Conservation (phyloP, 64 coral and sea anemone genomes). For the Montipora cactus region DNA sequence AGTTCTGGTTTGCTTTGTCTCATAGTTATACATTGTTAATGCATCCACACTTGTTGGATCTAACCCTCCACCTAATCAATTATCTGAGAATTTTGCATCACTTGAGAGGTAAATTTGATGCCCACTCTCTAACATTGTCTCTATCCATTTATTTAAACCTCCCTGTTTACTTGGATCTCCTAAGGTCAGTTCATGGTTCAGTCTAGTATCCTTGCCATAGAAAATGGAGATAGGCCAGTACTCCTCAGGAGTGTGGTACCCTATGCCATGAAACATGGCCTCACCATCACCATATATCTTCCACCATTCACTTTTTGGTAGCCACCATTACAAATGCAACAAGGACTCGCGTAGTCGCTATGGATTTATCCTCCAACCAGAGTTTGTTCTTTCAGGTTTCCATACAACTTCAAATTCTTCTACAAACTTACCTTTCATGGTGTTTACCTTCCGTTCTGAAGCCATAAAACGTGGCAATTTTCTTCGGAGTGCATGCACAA, state of each 20-base stretch:
- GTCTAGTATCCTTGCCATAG: constrained; percentile 35
- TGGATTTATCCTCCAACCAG: too few relatives aligned
- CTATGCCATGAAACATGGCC: constrained; percentile 9
- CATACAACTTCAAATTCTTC: not conserved
- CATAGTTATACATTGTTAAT: constrained; percentile 59
- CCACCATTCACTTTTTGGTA: too few relatives aligned
- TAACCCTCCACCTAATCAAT: constrained; percentile 66
- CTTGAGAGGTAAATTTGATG: not conserved
- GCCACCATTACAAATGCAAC: too few relatives aligned
- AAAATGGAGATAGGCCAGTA: constrained; percentile 50
- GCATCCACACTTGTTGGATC: constrained; percentile 52
- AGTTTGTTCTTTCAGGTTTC: too few relatives aligned
- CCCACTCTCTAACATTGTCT: not conserved
- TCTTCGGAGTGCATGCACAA: constrained; percentile 12
- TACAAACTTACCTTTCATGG: not conserved
- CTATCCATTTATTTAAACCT: constrained; percentile 26
- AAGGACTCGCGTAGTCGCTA: too few relatives aligned
- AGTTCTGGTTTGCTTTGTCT: constrained; percentile 53
- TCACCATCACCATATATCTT: not conserved
- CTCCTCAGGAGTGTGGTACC: constrained; percentile 54
- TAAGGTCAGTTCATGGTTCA: constrained; percentile 48
- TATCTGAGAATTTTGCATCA: constrained; percentile 51
- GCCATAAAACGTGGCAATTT: constrained; percentile 22
- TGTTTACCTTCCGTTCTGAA: constrained; percentile 41
- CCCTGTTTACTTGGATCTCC: constrained; percentile 14